A percentile compares a stretch with the other conserved stretches of the same genome.
Evolutionary conservation across 2,888 invertebrate genomes (phyloP).

Genomic region (Kuschelorhynchus macadamiae): DNA sequence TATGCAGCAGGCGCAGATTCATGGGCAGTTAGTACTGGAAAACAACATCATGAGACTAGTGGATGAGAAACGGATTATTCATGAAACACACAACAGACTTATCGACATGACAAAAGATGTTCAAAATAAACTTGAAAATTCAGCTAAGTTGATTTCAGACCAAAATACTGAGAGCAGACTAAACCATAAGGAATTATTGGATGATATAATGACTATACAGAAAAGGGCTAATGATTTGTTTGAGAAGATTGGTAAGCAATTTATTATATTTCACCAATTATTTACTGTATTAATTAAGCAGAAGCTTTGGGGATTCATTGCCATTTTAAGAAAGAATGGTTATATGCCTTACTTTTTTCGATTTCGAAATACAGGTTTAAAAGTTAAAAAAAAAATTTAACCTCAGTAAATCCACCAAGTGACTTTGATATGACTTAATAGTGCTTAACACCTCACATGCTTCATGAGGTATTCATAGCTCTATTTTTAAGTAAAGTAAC

Average conservation of each 20-base stretch:
- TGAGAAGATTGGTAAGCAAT: conserved; percentile 70
- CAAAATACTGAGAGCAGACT: conserved; percentile 70
- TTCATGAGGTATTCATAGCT: no score
- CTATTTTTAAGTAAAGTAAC: no score
- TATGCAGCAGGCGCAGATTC: conserved; percentile 69
- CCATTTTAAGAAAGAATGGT: background rate
- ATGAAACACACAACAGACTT: conserved; percentile 72
- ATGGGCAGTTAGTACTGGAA: conserved; percentile 70
- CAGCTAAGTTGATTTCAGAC: conserved; percentile 69
- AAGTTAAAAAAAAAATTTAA: no score
- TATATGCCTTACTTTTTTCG: no score
- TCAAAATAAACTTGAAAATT: conserved; percentile 71
- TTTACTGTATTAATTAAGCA: no score
- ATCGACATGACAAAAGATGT: conserved; percentile 72
- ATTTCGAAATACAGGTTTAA: no score
- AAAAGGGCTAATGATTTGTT: conserved; percentile 72
- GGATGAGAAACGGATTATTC: conserved; percentile 75
- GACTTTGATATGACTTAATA: no score
- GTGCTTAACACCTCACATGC: no score
- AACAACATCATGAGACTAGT: conserved; percentile 72
- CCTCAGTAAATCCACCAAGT: no score
- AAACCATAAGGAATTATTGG: conserved; percentile 72
- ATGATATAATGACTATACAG: conserved; percentile 72
- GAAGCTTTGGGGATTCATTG: no score
- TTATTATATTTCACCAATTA: no score